A percentile compares a stretch with the other conserved stretches of the same genome.
Evolutionary conservation across 2,113 vertebrate genomes (phyloP).

Genomic region (Macquaria australasica): DNA sequence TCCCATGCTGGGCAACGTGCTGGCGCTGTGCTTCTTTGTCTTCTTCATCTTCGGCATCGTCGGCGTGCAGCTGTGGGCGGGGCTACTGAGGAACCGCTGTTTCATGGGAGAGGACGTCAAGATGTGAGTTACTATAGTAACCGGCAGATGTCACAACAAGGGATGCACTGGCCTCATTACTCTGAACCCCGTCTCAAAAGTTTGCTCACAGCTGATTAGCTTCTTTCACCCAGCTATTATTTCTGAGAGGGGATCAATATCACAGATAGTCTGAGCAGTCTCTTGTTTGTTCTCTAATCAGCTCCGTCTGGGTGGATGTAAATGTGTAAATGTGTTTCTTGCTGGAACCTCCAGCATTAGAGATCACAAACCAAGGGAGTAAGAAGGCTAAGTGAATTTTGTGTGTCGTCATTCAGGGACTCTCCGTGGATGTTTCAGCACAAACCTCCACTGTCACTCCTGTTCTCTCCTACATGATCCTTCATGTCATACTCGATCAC

Average conservation of each 20-base stretch:
- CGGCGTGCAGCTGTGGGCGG: constrained; percentile 96
- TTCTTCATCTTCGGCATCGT: constrained; percentile 98
- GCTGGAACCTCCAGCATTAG: constrained; percentile 8
- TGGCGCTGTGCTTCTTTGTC: constrained; percentile 96
- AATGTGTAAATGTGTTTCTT: constrained; percentile 20
- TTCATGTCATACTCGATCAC: constrained; percentile 32
- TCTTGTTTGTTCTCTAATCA: constrained; percentile 60
- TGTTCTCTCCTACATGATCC: constrained; percentile 17
- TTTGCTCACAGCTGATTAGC: constrained; percentile 53
- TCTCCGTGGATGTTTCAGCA: not conserved
- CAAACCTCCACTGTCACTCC: constrained; percentile 12
- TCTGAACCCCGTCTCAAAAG: constrained; percentile 38
- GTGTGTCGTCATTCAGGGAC: constrained; percentile 9
- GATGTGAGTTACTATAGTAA: constrained; percentile 85
- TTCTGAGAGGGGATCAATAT: constrained; percentile 52
- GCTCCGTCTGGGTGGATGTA: constrained; percentile 8
- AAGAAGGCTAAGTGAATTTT: constrained; percentile 19
- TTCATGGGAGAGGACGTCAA: constrained; percentile 92
- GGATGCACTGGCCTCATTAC: constrained; percentile 33
- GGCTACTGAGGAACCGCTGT: constrained; percentile 94
- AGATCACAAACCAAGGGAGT: constrained; percentile 49
- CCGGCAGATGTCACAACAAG: constrained; percentile 37
- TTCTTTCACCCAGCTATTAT: constrained; percentile 45
- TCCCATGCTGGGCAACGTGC: constrained; percentile 97
- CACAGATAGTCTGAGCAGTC: constrained; percentile 18